These are phyloP conservation scores for Oscheius sp. DNA, from an alignment of 1,140 invertebrate genomes.

Conservation along the genomic window DNA sequence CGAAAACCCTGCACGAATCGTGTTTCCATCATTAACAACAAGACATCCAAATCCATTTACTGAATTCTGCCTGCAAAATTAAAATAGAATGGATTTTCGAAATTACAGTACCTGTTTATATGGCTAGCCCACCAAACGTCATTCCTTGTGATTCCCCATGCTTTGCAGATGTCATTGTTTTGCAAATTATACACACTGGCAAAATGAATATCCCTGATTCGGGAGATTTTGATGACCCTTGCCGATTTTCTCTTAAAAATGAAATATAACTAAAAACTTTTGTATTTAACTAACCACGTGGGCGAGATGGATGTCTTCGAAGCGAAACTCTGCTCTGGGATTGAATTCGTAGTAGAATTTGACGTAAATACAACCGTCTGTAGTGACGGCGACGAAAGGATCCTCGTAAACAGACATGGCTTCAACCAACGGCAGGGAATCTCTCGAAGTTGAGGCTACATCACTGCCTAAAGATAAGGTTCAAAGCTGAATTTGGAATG, in stretches of 20 bases:
- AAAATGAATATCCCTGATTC: conserved; percentile 10
- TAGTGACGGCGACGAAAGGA: conserved; percentile 14
- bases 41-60: conserved; percentile 4
- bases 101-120: not conserved
- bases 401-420: conserved; percentile 20
- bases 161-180: not conserved
- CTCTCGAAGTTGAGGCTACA: conserved; percentile 15
- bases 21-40: not conserved
- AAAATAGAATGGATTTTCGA: not conserved
- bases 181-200: not conserved
- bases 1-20: conserved; percentile 10
- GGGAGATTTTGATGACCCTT: not conserved
- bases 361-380: conserved; percentile 17
- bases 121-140: conserved; percentile 35
- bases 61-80: conserved; percentile 2
- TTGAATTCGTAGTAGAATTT: conserved; percentile 29
- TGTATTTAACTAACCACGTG: conserved; percentile 15
- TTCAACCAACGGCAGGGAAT: not conserved
- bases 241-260: not conserved
- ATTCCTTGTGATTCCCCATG: conserved; percentile 27
- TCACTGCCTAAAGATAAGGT: conserved; percentile 3
- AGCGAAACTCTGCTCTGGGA: not conserved
- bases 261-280: not conserved
- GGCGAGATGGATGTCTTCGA: conserved; percentile 3
- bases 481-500: not conserved